Conservation (phyloP, 2,797 vertebrate genomes). For the Darevskia nairensis region DNA sequence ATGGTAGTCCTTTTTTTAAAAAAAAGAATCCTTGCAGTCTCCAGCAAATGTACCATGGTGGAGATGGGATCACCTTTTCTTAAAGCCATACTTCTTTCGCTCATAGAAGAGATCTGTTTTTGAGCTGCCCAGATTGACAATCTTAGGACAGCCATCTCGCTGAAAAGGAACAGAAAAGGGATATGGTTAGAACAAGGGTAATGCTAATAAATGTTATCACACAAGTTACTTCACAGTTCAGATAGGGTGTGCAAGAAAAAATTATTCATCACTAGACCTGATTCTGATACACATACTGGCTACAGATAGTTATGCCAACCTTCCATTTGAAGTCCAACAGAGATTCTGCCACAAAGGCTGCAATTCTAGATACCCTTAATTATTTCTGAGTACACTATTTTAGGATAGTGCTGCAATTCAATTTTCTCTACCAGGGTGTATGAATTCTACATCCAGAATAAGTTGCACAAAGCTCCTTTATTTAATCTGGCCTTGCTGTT, state of each 20-base stretch:
- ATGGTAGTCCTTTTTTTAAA: constrained; percentile 33
- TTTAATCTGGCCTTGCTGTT: not conserved
- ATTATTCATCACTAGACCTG: rapidly evolving
- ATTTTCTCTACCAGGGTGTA: not conserved
- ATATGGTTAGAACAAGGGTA: not conserved
- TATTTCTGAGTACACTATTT: not conserved
- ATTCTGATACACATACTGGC: not conserved
- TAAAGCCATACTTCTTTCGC: constrained; percentile 98
- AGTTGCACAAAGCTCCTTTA: not conserved
- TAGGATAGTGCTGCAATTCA: not conserved
- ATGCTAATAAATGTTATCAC: not conserved
- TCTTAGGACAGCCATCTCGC: constrained; percentile 98
- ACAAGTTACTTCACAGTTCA: not conserved
- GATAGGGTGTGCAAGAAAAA: not conserved
- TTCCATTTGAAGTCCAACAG: not conserved
- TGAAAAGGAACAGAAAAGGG: constrained; percentile 70
- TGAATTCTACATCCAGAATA: not conserved
- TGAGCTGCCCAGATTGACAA: constrained; percentile 97
- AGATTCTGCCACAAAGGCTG: not conserved
- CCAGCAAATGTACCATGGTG: constrained; percentile 23
- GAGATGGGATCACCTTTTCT: constrained; percentile 92
- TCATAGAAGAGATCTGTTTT: constrained; percentile 99
- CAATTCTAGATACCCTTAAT: not conserved
- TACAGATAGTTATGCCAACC: not conserved
- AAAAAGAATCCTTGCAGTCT: constrained; percentile 39